These are phyloP conservation scores for Elysia chlorotica DNA, from an alignment of 1,140 invertebrate genomes.

Conservation along the genomic window DNA sequence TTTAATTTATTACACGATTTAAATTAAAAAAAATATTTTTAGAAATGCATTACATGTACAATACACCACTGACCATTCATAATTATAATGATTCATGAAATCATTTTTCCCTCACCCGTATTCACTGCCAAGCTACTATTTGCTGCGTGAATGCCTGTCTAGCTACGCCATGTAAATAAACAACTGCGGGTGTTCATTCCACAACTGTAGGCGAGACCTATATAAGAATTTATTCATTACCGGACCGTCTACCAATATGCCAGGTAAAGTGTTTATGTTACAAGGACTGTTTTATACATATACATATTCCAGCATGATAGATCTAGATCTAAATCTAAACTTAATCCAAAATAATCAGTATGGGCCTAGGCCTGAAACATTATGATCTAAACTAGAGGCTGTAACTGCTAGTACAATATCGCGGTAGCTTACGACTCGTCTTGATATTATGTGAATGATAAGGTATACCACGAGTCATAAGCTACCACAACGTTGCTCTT, in stretches of 20 bases:
- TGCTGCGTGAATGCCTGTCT: not conserved
- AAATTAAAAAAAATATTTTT: too few species aligned
- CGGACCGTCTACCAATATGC: not conserved
- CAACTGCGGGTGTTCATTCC: not conserved
- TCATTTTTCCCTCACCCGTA: not conserved
- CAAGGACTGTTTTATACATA: not conserved
- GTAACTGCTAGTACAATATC: too few species aligned
- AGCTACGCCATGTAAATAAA: conserved; percentile 5
- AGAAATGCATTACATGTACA: too few species aligned
- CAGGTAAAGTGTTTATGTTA: not conserved
- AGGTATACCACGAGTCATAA: too few species aligned
- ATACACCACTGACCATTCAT: too few species aligned
- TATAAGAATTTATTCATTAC: not conserved
- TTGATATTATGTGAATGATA: too few species aligned
- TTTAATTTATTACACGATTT: too few species aligned
- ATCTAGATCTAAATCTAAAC: not conserved
- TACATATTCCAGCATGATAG: not conserved
- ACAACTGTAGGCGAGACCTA: not conserved
- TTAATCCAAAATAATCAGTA: not conserved
- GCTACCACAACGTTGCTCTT: too few species aligned
- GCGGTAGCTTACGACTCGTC: too few species aligned
- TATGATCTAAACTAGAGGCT: too few species aligned
- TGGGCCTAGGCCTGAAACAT: too few species aligned
- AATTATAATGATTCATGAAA: too few species aligned
- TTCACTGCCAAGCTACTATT: not conserved